Evolutionary conservation across 2,797 vertebrate genomes (phyloP).

Genomic region (Vipera latastei): DNA sequence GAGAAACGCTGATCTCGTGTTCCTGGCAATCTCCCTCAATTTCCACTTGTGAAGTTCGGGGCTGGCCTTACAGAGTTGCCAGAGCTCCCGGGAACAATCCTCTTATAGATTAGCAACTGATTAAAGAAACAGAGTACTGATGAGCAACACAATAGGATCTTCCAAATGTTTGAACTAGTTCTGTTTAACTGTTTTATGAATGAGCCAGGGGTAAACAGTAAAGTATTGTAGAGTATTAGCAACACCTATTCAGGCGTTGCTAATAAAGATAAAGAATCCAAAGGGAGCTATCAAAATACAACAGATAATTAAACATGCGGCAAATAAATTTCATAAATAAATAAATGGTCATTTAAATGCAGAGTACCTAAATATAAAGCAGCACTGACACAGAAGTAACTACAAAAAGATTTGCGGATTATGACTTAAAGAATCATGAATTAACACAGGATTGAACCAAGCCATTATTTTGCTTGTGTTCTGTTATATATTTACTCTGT

Average conservation of each 20-base stretch:
- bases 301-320: not conserved
- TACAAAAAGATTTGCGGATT: not conserved
- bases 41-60: too few relatives aligned
- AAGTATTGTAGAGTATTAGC: too few relatives aligned
- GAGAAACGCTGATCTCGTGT: too few relatives aligned
- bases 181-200: not conserved
- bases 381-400: not conserved
- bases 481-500: not conserved
- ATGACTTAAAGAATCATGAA: not conserved
- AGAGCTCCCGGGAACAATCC: too few relatives aligned
- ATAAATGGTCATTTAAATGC: not conserved
- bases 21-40: too few relatives aligned
- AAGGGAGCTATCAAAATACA: not conserved
- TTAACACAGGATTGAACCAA: not conserved
- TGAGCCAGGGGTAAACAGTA: not conserved
- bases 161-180: not conserved
- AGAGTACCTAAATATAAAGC: not conserved
- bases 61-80: too few relatives aligned
- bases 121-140: not conserved
- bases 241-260: not conserved
- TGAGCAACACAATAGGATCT: not conserved
- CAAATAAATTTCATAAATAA: not conserved
- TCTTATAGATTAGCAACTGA: not conserved
- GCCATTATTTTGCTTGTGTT: not conserved
- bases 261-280: not conserved